Conservation (phyloP, 1,140 invertebrate genomes). For the Cyphomyrmex costatus region DNA sequence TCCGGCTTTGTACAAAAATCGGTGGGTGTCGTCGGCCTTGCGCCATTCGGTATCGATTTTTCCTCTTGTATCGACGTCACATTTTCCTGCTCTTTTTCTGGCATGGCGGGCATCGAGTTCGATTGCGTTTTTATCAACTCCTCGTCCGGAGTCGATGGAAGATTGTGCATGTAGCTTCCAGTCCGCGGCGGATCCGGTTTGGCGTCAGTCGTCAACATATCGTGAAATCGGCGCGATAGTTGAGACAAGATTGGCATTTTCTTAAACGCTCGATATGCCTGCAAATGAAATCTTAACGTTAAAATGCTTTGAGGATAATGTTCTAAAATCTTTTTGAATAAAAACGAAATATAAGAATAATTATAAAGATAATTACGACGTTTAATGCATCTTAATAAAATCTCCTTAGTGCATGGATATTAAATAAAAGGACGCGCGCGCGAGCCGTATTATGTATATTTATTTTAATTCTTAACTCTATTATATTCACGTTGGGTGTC, state of each 20-base stretch:
- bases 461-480: no score
- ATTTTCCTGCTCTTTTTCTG: not conserved
- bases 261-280: conserved; percentile 1
- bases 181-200: conserved; percentile 74
- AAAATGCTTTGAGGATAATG: not conserved
- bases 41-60: conserved; percentile 27
- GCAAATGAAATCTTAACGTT: not conserved
- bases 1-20: not conserved
- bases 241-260: conserved; percentile 77
- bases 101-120: not conserved
- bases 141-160: not conserved
- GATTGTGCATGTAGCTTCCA: conserved; percentile 58
- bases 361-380: not conserved
- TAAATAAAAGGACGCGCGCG: conserved; percentile 3
- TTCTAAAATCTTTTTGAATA: not conserved
- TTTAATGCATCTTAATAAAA: not conserved
- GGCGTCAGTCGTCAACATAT: conserved; percentile 74
- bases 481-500: no score
- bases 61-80: not conserved
- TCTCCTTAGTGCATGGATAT: not conserved
- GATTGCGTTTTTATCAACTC: conserved; percentile 37
- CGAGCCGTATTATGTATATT: not conserved
- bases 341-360: not conserved
- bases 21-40: conserved; percentile 31
- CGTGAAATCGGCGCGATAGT: conserved; percentile 73